phyloP scores from a whole-genome alignment of 1,140 invertebrate genomes.

The Maconellicoccus hirsutus region DNA sequence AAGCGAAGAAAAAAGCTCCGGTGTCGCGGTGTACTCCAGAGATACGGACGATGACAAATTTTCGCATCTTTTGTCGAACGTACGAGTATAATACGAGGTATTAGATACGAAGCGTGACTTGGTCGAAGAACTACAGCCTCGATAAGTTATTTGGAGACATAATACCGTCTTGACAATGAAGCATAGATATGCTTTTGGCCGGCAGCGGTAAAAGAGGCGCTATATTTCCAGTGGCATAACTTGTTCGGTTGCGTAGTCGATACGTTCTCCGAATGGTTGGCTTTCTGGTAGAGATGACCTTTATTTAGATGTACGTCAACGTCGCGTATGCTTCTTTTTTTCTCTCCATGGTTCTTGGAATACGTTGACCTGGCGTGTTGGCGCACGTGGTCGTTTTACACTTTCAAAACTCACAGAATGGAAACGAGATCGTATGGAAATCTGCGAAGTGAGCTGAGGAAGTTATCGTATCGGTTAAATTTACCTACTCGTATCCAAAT shows the following conservation, averaged over 20 bases:
- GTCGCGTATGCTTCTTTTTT: background rate
- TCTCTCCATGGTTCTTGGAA: background rate
- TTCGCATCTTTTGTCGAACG: too few relatives aligned
- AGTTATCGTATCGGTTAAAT: background rate
- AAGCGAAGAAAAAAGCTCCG: too few relatives aligned
- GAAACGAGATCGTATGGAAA: too few relatives aligned
- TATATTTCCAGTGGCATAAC: background rate
- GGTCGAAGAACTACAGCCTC: too few relatives aligned
- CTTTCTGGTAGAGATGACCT: background rate
- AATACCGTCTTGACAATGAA: background rate
- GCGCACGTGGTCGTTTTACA: background rate
- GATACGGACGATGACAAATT: too few relatives aligned
- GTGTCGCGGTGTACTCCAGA: too few relatives aligned
- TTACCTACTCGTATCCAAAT: background rate
- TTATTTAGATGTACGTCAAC: background rate
- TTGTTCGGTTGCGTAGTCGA: background rate
- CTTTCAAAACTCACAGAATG: too few relatives aligned
- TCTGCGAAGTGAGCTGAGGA: background rate
- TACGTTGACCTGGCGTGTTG: background rate
- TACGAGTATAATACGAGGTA: too few relatives aligned
- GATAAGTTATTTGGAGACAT: background rate
- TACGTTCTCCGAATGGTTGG: background rate
- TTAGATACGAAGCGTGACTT: too few relatives aligned
- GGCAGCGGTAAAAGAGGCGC: background rate
- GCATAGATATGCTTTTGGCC: background rate